A percentile compares a stretch with the other conserved stretches of the same genome.
phyloP scores from a whole-genome alignment of 2,113 vertebrate genomes.

The Anhinga rufa region DNA sequence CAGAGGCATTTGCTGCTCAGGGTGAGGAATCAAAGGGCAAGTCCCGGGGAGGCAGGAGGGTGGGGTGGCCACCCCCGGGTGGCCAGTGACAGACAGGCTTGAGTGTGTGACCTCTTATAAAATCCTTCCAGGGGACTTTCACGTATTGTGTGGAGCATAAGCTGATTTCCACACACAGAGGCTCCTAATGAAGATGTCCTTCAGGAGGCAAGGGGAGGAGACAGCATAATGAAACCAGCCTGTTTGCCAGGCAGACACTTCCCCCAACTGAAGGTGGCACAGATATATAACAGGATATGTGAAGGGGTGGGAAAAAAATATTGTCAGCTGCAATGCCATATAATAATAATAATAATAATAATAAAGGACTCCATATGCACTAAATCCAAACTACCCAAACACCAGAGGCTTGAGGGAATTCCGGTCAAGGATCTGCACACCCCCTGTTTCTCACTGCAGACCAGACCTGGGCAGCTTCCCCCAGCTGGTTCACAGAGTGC shows the following conservation, averaged over 20 bases:
- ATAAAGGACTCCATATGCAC: not conserved
- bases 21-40: constrained; percentile 36
- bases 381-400: not conserved
- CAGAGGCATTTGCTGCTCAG: not conserved
- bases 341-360: not conserved
- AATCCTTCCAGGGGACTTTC: constrained; percentile 11
- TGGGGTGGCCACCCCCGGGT: not conserved
- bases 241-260: not conserved
- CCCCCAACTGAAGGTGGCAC: not conserved
- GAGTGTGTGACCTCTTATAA: not conserved
- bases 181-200: constrained; percentile 1
- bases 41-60: not conserved
- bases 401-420: not conserved
- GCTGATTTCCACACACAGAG: constrained; percentile 5
- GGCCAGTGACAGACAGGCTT: not conserved
- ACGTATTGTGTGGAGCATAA: not conserved
- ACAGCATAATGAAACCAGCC: not conserved
- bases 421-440: not conserved
- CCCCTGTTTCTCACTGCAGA: not conserved
- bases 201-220: not conserved
- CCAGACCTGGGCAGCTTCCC: not conserved
- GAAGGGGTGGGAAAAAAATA: not conserved
- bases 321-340: not conserved
- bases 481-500: not conserved
- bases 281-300: accelerated